Base-by-base conservation (phyloP, 2,113 vertebrate genomes). In the Psammodynastes pulverulentus region DNA sequence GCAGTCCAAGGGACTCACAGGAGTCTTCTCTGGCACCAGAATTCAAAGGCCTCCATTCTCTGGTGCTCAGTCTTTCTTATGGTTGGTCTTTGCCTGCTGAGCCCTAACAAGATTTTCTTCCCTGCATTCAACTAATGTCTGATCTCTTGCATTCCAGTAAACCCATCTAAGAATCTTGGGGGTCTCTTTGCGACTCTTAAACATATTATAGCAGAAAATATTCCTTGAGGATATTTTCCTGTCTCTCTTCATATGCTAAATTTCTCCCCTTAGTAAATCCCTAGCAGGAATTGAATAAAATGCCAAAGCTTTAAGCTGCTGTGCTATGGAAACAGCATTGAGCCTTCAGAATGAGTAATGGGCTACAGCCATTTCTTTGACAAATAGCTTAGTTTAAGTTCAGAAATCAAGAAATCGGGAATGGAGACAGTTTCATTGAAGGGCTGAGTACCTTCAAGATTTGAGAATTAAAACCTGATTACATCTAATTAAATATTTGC, bases 81-180 rank as follows among this genome's bases (percentile, higher is more conserved):
- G n/a, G n/a, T n/a, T 92, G 91, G 89, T 72, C 15, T 46, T 90
- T 12, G 13, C 90, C 79, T 94, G 93, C 91, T 93, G 92, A n/a
- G 88, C 62, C 56, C 6, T 39, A 53, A 92, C 89, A 43, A 88
- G 0, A 84, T 94, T 72, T 58, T 26, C 49, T 26, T 21, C 49
- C 72, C 52, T 21, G 13, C 10, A 4, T 39, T 45, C 43, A 29
- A 29, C 34, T 9, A 1, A 45, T 45, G 15, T 84, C 4, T 54
- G 51, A 17, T 34, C 84, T 43, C 34, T 54, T 54, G 79, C 4
- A 5, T 7, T 43, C 29, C 23, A 2, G 15, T 24, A 15, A 45
- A 26, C 1, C 10, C 84, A 87, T 91, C 90, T 62, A 58, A 87
- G 9, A 39, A 39, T 43, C 45, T 13, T 87, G 21, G 49, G 79